These are phyloP conservation scores for Oreonectes daqikongensis DNA, from an alignment of 2,797 vertebrate species.

Conservation along the genomic window DNA sequence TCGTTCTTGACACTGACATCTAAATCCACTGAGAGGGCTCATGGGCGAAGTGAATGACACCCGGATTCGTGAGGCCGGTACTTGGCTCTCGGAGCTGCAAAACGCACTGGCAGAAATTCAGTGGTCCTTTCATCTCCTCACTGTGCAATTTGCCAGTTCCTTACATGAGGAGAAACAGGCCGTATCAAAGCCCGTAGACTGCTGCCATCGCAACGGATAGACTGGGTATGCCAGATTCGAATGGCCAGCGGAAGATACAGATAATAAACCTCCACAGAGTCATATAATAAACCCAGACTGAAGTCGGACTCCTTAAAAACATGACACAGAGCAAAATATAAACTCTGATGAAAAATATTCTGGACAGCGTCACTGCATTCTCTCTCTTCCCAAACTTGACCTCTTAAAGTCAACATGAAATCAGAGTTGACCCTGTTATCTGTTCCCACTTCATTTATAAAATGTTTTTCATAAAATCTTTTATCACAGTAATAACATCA, in stretches of 20 bases:
- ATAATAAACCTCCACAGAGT: conserved; percentile 48
- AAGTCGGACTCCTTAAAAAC: conserved; percentile 24
- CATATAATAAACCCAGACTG: conserved; percentile 42
- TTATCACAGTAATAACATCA: too few relatives aligned
- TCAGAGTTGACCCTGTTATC: too few relatives aligned
- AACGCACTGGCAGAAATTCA: conserved; percentile 42
- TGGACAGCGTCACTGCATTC: neutral
- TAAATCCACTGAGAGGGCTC: conserved; percentile 17
- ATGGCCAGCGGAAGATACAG: conserved; percentile 34
- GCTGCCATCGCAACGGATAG: conserved; percentile 20
- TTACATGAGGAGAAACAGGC: conserved; percentile 55
- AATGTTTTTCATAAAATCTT: too few relatives aligned
- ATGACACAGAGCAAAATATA: conserved; percentile 49
- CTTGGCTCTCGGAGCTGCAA: conserved; percentile 21
- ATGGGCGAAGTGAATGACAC: conserved; percentile 41
- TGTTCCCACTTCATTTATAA: too few relatives aligned
- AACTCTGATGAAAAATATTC: conserved; percentile 48
- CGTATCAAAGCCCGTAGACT: conserved; percentile 45
- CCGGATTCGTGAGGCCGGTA: conserved; percentile 22
- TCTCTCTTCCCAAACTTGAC: neutral
- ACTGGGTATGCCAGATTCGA: conserved; percentile 9
- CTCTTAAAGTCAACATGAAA: too few relatives aligned
- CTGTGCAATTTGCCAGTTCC: conserved; percentile 59
- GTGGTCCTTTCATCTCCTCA: conserved; percentile 56
- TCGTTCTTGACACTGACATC: conserved; percentile 38